Percentiles rank a stretch among this genome's conserved stretches.
phyloP scores from a whole-genome alignment of 2,888 invertebrate species.

The Andricus curvator region DNA sequence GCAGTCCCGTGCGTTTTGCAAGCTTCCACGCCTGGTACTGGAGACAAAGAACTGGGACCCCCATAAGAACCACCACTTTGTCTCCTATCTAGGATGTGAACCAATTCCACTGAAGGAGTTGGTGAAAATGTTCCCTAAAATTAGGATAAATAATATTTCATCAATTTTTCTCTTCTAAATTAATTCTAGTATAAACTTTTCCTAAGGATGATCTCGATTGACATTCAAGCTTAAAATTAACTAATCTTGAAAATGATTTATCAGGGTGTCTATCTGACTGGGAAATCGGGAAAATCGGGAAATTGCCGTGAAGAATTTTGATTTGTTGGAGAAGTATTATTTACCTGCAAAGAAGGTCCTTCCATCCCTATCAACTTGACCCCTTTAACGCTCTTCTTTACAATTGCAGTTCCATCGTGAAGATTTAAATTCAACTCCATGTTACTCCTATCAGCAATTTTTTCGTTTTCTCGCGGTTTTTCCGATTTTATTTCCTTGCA shows the following conservation, averaged over 20 bases:
- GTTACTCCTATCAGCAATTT: conserved; percentile 66
- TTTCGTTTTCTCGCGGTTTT: conserved; percentile 47
- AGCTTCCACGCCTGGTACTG: conserved; percentile 75
- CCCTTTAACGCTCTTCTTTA: conserved; percentile 74
- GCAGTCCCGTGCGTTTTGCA: conserved; percentile 76
- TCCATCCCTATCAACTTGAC: conserved; percentile 76
- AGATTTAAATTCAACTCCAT: conserved; percentile 71
- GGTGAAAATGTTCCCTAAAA: conserved; percentile 75
- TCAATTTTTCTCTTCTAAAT: not conserved
- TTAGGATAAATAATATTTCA: conserved; percentile 12
- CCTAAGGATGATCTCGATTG: too few species aligned
- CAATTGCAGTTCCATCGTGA: conserved; percentile 61
- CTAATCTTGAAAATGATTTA: too few species aligned
- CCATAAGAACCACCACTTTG: conserved; percentile 73
- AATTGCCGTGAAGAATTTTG: too few species aligned
- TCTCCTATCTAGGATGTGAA: conserved; percentile 74
- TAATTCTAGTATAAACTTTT: not conserved
- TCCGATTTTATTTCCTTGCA: conserved; percentile 43
- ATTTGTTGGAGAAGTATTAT: not conserved
- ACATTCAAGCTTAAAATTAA: too few species aligned
- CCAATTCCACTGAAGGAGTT: conserved; percentile 76
- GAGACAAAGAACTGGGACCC: conserved; percentile 74
- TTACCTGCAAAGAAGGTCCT: conserved; percentile 74
- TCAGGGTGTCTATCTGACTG: too few species aligned
- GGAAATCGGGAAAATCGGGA: too few species aligned